Evolutionary conservation across 2,888 invertebrate species (phyloP).

Genomic region (Caenorhabditis sp.): DNA sequence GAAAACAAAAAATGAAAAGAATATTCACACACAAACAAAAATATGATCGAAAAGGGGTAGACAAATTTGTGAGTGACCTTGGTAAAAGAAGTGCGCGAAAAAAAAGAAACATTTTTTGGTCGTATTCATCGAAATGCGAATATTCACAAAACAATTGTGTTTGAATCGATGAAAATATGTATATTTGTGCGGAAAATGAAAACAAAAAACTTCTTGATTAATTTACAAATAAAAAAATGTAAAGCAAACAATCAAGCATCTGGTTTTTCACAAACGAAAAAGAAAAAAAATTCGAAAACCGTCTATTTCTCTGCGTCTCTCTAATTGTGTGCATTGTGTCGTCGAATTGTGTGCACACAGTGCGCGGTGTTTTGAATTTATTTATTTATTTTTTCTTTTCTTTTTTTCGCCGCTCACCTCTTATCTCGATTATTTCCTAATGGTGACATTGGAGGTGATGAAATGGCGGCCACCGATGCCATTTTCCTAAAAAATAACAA

Average conservation of each 20-base stretch:
- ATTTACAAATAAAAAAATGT: slow-evolving; percentile 1
- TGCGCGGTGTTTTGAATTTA: no score
- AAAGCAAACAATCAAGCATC: neutral
- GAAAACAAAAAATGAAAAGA: neutral
- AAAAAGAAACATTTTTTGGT: neutral
- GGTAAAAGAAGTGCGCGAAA: slow-evolving; percentile 10
- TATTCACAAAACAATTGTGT: neutral
- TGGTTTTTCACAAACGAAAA: neutral
- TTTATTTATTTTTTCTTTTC: no score
- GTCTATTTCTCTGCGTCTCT: no score
- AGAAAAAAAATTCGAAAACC: no score
- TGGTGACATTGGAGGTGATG: slow-evolving; percentile 39
- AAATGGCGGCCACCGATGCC: slow-evolving; percentile 35
- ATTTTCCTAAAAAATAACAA: slow-evolving; percentile 4
- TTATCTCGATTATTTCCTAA: slow-evolving; percentile 41
- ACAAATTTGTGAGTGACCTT: neutral
- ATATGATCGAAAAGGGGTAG: neutral
- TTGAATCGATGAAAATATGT: neutral
- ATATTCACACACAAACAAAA: neutral
- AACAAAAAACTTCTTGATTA: neutral
- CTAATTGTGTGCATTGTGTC: no score
- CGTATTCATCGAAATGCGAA: neutral
- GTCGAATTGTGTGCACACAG: no score
- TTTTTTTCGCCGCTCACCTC: no score
- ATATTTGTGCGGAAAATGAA: neutral